These are phyloP conservation scores for Hyperopisus bebe DNA, from an alignment of 2,113 vertebrate species.

Conservation along the genomic window DNA sequence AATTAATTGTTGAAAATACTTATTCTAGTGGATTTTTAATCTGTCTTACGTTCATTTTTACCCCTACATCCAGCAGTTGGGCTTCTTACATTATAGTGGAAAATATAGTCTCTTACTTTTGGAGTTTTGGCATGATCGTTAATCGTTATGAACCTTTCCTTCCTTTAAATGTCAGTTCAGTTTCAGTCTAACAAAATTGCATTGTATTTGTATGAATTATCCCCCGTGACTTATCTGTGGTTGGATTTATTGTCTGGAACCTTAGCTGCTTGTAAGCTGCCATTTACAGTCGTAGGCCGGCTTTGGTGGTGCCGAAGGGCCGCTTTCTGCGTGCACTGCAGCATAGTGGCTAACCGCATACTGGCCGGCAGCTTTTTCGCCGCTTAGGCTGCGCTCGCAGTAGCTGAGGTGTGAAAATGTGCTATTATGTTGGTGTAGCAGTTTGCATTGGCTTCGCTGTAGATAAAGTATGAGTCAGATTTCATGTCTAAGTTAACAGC, in stretches of 20 bases:
- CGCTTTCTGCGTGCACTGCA: not conserved
- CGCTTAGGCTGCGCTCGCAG: not conserved
- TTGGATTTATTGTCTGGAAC: not conserved
- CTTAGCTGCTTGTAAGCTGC: not conserved
- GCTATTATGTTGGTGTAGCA: not conserved
- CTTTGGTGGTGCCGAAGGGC: not conserved
- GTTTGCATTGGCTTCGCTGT: not conserved
- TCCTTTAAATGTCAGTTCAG: not conserved
- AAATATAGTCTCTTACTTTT: not conserved
- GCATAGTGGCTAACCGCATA: not conserved
- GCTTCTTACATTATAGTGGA: not conserved
- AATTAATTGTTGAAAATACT: not conserved
- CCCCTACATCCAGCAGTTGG: not conserved
- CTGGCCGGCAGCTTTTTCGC: not conserved
- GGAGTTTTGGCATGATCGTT: not conserved
- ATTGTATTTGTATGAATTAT: not conserved
- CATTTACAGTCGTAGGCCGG: not conserved
- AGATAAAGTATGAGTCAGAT: slow-evolving; percentile 11
- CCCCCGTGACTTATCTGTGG: not conserved
- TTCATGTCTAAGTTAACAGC: not conserved
- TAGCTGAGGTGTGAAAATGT: not conserved
- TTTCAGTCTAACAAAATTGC: not conserved
- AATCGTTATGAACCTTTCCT: not conserved
- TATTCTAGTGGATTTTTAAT: not conserved
- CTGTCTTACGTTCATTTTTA: not conserved